Conservation (phyloP, 2,888 invertebrate species). For the Stictocephala bisonia region DNA sequence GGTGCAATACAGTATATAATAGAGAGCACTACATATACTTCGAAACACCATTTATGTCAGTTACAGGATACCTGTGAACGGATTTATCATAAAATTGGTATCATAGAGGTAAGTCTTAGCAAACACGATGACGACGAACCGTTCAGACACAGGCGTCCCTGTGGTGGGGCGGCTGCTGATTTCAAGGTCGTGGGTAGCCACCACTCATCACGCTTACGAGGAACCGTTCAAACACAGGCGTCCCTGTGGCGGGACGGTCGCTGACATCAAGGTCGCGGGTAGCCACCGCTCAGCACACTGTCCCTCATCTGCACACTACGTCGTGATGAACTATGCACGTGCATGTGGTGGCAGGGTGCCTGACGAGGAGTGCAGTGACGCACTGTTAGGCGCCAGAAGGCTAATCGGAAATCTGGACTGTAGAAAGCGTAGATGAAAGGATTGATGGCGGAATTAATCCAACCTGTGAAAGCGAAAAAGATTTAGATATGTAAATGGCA, state of each 20-base stretch:
- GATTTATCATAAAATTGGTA: too few species aligned
- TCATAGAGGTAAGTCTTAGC: too few species aligned
- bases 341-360: background rate
- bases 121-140: too few species aligned
- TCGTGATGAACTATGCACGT: conserved; percentile 19
- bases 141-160: too few species aligned
- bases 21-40: too few species aligned
- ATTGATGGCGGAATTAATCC: conserved; percentile 91
- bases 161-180: background rate
- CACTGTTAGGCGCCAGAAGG: conserved; percentile 86
- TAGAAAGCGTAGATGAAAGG: conserved; percentile 93
- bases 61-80: too few species aligned
- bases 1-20: too few species aligned
- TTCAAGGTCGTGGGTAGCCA: background rate
- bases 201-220: too few species aligned
- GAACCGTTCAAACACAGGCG: conserved; percentile 1
- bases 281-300: background rate
- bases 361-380: conserved; percentile 69
- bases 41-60: too few species aligned
- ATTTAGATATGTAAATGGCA: too few species aligned
- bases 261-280: conserved; percentile 40
- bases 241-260: conserved; percentile 24
- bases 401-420: conserved; percentile 86
- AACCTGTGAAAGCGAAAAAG: too few species aligned
- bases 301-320: conserved; percentile 42